Base-by-base conservation (phyloP, 2,113 vertebrate species). In the Opisthocomus hoazin region DNA sequence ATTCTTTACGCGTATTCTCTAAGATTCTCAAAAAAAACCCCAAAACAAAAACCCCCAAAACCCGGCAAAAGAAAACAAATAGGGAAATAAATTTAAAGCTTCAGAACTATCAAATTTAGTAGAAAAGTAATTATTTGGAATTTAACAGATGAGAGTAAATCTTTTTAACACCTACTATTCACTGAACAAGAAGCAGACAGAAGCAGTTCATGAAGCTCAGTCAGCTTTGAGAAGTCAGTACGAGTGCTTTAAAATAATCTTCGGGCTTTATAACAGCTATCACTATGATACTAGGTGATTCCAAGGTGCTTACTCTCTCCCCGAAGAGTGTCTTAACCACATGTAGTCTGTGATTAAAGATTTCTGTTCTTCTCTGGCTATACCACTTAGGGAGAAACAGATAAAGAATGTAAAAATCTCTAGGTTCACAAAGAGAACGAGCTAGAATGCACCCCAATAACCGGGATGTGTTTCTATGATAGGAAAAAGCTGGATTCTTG, bases 151-250 rank as follows among this genome's bases (percentile, higher is more conserved):
- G 60, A 5, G 12, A 69, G 8, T 11, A 85, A 65, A 50, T 61
- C 11, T 53, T 57, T 79, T 60, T 48, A 37, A 70, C n/a, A 77
- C 20, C 41, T 37, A 48, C 48, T 30, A 53, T 32, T 58, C 37
- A 65, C 15, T 48, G 58, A 88, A 73, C 16, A 90, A 74, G 86
- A 17, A 84, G 53, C 77, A 77, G 54, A 81, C 29, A 90, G 58
- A 60, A 87, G 64, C 48, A 80, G 68, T 43, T 89, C 83, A 70
- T 48, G 75, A 93, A 84, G 54, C 50, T 57, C 85, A 60, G 86
- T 50, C 76, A 86, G 83, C 43, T 89, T 45, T 53, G 37, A 87
- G 43, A 84, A 87, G 37, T 63, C 64, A 78, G 60, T 50, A 78
- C 78, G 10, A 46, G 19, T 3, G 2, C 46, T 87, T 76, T 60